phyloP scores from a whole-genome alignment of 2,888 invertebrate genomes.

The Megastigmus dorsalis region DNA sequence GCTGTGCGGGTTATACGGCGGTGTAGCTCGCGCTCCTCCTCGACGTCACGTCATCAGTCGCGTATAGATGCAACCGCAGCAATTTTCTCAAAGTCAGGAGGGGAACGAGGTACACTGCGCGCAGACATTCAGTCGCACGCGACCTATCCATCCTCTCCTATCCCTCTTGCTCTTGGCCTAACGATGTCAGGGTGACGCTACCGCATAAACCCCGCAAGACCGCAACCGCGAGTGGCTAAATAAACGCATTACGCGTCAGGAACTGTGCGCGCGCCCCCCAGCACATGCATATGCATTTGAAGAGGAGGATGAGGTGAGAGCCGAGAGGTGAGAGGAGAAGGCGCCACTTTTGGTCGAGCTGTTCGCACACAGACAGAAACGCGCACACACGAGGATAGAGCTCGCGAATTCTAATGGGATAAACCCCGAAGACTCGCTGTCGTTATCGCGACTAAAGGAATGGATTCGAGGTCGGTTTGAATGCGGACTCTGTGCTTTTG shows the following conservation, averaged over 20 bases:
- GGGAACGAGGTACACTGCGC: too few species aligned
- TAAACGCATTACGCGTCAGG: constrained; percentile 59
- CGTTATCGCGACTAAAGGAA: too few species aligned
- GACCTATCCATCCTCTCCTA: too few species aligned
- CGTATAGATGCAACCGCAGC: too few species aligned
- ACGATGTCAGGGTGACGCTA: constrained; percentile 9
- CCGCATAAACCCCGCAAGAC: constrained; percentile 39
- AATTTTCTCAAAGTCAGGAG: constrained; percentile 21
- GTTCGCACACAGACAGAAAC: background rate
- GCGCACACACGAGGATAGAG: constrained; percentile 56
- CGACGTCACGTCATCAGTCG: too few species aligned
- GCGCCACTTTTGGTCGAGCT: too few species aligned
- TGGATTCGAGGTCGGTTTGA: background rate
- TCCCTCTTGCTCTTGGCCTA: background rate
- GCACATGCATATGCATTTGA: constrained; percentile 65
- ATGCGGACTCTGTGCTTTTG: background rate
- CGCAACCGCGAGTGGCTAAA: constrained; percentile 54
- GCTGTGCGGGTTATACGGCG: too few species aligned
- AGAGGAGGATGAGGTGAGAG: constrained; percentile 21
- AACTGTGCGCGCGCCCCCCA: constrained; percentile 10
- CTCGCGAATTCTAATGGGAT: constrained; percentile 62
- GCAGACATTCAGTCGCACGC: too few species aligned
- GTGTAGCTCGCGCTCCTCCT: too few species aligned
- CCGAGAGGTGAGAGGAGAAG: too few species aligned
- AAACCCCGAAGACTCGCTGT: background rate